These are phyloP conservation scores for Emberiza fucata DNA, from an alignment of 2,113 vertebrate species.

Conservation along the genomic window DNA sequence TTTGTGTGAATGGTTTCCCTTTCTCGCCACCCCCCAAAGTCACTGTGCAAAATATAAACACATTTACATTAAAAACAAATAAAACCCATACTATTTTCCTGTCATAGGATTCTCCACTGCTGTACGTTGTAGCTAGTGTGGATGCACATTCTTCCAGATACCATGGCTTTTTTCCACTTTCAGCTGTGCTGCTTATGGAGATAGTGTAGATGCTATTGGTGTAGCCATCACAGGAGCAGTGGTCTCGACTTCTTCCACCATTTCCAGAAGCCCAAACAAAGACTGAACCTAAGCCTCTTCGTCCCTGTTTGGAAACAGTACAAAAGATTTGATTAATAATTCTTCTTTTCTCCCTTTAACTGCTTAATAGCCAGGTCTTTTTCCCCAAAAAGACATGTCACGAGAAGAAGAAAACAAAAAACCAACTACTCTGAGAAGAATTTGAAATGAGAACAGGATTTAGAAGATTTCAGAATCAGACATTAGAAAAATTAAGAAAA, in stretches of 20 bases:
- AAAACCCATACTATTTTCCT: slow-evolving; percentile 89
- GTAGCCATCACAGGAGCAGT: slow-evolving; percentile 97
- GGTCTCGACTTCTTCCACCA: slow-evolving; percentile 94
- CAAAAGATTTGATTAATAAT: background rate
- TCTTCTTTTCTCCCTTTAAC: background rate
- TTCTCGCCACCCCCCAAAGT: background rate
- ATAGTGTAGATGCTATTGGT: slow-evolving; percentile 99
- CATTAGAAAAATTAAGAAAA: background rate
- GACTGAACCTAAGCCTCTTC: slow-evolving; percentile 92
- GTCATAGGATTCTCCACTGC: slow-evolving; percentile 97
- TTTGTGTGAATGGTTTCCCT: background rate
- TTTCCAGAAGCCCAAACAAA: slow-evolving; percentile 99
- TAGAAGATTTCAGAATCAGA: background rate
- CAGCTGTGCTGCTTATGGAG: slow-evolving; percentile 97
- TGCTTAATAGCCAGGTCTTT: background rate
- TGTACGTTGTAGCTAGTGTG: slow-evolving; percentile 96
- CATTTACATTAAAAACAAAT: background rate
- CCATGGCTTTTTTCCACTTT: slow-evolving; percentile 97
- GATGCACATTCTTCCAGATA: slow-evolving; percentile 97
- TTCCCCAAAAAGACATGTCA: accelerated
- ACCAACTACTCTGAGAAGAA: background rate
- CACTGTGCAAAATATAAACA: background rate
- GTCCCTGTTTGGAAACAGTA: slow-evolving; percentile 79
- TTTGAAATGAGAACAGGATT: background rate
- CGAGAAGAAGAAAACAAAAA: background rate